These are phyloP conservation scores for Eumerus sabulonum DNA, from an alignment of 2,888 invertebrate genomes.

Conservation along the genomic window DNA sequence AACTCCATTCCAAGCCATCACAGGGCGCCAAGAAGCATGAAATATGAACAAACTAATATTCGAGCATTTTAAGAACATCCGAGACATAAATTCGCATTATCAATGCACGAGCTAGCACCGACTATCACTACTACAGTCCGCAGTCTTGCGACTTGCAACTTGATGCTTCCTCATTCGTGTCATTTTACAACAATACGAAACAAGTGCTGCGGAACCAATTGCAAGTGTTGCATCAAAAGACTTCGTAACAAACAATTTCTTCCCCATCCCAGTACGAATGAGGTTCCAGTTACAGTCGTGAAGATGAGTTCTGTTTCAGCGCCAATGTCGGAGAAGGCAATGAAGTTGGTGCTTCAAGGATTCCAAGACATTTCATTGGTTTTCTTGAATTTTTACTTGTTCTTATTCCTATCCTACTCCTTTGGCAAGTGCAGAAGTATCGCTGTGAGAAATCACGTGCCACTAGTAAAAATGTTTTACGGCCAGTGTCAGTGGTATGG, in stretches of 20 bases:
- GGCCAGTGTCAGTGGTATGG: constrained; percentile 48
- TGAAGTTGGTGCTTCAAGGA: background rate
- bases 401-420: background rate
- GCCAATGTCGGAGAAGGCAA: background rate
- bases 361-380: constrained; percentile 39
- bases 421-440: constrained; percentile 72
- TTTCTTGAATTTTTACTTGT: constrained; percentile 10
- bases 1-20: too few species aligned
- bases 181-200: constrained; percentile 22
- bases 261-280: background rate
- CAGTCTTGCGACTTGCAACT: constrained; percentile 22
- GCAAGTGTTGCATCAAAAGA: constrained; percentile 32
- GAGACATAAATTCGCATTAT: constrained; percentile 75
- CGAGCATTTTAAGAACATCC: constrained; percentile 62
- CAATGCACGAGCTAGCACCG: constrained; percentile 76
- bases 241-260: constrained; percentile 34
- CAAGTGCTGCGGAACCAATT: constrained; percentile 44
- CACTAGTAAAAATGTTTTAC: constrained; percentile 77
- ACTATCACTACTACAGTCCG: constrained; percentile 21
- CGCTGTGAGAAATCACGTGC: constrained; percentile 76
- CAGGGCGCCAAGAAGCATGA: constrained; percentile 20
- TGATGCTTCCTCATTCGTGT: constrained; percentile 31
- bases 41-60: constrained; percentile 61
- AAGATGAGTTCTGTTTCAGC: too few species aligned
- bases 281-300: background rate